Evolutionary conservation across 2,888 invertebrate genomes (phyloP), one percentile per base, ranked within the genome.

Genomic region (Dasypogon diadema): DNA sequence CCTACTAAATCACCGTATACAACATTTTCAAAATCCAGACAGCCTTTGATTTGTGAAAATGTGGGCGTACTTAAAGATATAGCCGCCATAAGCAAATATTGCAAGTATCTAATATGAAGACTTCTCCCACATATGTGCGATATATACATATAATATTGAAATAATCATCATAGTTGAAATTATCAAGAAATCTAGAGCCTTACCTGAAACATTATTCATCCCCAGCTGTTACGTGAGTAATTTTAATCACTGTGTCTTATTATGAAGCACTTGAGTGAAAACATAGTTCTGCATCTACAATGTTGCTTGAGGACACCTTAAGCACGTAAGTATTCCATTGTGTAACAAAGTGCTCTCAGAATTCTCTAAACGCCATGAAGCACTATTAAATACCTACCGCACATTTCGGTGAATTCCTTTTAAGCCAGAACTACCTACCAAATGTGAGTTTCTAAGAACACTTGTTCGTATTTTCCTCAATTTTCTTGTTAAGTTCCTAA

Each of bases 261-360:
- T 58, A 58, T 58, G 26, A 34, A 34, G 30, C 30, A 16, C 58
- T 58, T 58, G 26, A 58, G 58, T 26, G 58, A 3, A 30, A 58
- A 16, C 58, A 58, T 58, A 58, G 16, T 58, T 58, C 58, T 58
- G 58, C 58, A 34, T 14, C 24, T 16, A 58, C 55, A 14, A 55
- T 55, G 12, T 10, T 24, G n/a, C 12, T 4, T 14, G 22, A 58
- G 30, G 24, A 30, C 30, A 58, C 58, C 58, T 58, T 3, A 30
- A 30, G 58, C 26, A 34, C 14, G 30, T n/a, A 30, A 58, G 26
- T 58, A 16, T 58, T 14, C 58, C 58, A 58, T 58, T 58, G 58
- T 58, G 30, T 58, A 58, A 58, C 30, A 58, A 58, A 58, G 58
- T 58, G 58, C 58, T 58, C 58, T 58, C 30, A 30, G 30, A 30